These are phyloP conservation scores for Capitella teleta DNA, from an alignment of 1,140 invertebrate species.

Conservation along the genomic window DNA sequence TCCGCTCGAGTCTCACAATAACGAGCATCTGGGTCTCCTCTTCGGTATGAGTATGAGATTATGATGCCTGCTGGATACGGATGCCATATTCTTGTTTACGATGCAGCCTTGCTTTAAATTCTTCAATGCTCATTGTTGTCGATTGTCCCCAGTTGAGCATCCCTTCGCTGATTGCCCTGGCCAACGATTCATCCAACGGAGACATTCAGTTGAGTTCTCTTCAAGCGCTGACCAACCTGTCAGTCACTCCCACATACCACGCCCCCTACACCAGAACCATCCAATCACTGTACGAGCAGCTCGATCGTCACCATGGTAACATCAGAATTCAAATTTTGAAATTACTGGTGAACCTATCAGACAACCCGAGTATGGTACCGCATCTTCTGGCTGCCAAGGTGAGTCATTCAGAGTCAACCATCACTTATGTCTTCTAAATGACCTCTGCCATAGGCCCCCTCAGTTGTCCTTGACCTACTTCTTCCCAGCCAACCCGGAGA, in stretches of 20 bases:
- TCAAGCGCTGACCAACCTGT: constrained; percentile 36
- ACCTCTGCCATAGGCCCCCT: constrained; percentile 44
- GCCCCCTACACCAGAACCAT: constrained; percentile 25
- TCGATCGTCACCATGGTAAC: constrained; percentile 16
- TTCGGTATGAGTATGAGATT: no score
- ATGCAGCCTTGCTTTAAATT: no score
- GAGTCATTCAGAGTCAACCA: no score
- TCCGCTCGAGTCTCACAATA: no score
- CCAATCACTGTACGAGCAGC: constrained; percentile 23
- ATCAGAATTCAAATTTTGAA: constrained; percentile 48
- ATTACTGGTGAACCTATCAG: constrained; percentile 55
- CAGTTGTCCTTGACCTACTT: constrained; percentile 44
- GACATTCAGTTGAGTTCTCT: constrained; percentile 26
- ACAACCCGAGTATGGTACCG: constrained; percentile 53
- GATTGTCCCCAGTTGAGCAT: constrained; percentile 23
- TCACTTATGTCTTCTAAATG: no score
- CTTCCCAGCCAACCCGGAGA: constrained; percentile 43
- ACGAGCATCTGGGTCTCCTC: no score
- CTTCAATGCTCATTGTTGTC: no score
- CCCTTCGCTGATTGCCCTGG: constrained; percentile 24
- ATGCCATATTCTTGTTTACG: no score
- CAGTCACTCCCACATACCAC: constrained; percentile 24
- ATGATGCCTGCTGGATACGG: no score
- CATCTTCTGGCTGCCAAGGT: constrained; percentile 54
- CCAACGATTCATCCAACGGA: constrained; percentile 20